Percentiles rank a stretch among this genome's conserved stretches.
phyloP scores from a whole-genome alignment of 1,140 invertebrate genomes.

The Hylaeus anthracinus region DNA sequence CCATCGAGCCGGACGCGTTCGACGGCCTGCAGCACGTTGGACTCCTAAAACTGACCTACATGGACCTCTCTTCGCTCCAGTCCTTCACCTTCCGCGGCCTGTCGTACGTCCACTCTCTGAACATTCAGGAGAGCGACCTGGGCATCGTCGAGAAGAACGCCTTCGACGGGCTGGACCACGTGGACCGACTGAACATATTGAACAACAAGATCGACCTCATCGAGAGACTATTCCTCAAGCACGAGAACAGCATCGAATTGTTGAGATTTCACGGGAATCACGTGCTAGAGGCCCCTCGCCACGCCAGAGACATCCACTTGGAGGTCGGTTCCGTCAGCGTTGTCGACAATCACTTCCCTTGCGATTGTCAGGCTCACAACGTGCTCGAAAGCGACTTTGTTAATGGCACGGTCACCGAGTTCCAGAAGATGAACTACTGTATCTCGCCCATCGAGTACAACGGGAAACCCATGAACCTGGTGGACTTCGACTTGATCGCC shows the following conservation, averaged over 20 bases:
- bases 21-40: slow-evolving; percentile 89
- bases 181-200: slow-evolving; percentile 87
- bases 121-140: slow-evolving; percentile 90
- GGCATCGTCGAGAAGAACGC: slow-evolving; percentile 87
- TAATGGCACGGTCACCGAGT: slow-evolving; percentile 84
- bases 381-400: slow-evolving; percentile 87
- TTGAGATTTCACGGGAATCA: slow-evolving; percentile 90
- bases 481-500: slow-evolving; percentile 86
- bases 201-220: slow-evolving; percentile 93
- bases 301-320: slow-evolving; percentile 85
- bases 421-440: slow-evolving; percentile 89
- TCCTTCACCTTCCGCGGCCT: slow-evolving; percentile 89
- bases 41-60: slow-evolving; percentile 88
- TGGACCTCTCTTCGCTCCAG: slow-evolving; percentile 87
- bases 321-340: slow-evolving; percentile 86
- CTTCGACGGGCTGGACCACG: slow-evolving; percentile 86
- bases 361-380: slow-evolving; percentile 90
- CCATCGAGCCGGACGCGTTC: slow-evolving; percentile 89
- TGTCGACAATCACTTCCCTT: slow-evolving; percentile 90
- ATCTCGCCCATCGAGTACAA: slow-evolving; percentile 92
- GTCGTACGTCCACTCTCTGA: slow-evolving; percentile 86
- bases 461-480: slow-evolving; percentile 86
- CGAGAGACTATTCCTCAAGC: slow-evolving; percentile 85
- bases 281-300: slow-evolving; percentile 87
- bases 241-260: slow-evolving; percentile 85